These are phyloP conservation scores for Speoplatyrhinus poulsoni DNA, from an alignment of 2,113 vertebrate species.

Conservation along the genomic window DNA sequence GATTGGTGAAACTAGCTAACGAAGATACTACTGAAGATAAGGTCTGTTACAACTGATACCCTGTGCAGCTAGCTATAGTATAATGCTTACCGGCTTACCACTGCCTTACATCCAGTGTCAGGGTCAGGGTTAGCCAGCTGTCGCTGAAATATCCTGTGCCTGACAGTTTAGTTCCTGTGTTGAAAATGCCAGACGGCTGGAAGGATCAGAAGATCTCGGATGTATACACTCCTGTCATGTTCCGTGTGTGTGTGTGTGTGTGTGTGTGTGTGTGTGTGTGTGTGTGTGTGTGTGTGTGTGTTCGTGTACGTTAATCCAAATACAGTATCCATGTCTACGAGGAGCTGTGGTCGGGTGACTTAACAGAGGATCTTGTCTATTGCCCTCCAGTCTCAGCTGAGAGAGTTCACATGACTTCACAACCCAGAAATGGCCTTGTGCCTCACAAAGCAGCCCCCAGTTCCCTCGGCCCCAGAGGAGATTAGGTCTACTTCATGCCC, in stretches of 20 bases:
- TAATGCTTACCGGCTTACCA: not conserved
- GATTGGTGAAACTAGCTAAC: no score
- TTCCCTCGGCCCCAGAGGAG: slow-evolving; percentile 19
- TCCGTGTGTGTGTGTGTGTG: slow-evolving; percentile 23
- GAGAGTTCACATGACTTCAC: slow-evolving; percentile 59
- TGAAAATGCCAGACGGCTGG: slow-evolving; percentile 31
- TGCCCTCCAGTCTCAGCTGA: no score
- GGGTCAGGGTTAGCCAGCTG: slow-evolving; percentile 47
- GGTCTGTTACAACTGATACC: slow-evolving; percentile 10
- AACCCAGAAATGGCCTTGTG: slow-evolving; percentile 37
- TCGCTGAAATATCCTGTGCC: slow-evolving; percentile 13
- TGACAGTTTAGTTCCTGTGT: slow-evolving; percentile 43
- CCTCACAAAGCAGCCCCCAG: not conserved
- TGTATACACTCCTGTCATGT: slow-evolving; percentile 15
- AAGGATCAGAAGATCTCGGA: slow-evolving; percentile 49
- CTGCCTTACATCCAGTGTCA: slow-evolving; percentile 15
- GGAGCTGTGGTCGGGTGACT: slow-evolving; percentile 48
- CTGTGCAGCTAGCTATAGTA: not conserved
- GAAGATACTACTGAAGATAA: not conserved
- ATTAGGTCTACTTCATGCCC: not conserved
- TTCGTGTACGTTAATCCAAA: slow-evolving; percentile 24
- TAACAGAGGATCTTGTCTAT: no score
- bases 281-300: slow-evolving; percentile 36
- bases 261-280: slow-evolving; percentile 32
- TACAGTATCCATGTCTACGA: slow-evolving; percentile 16